Conservation (phyloP, 2,888 invertebrate genomes). For the Chloromyia formosa region DNA sequence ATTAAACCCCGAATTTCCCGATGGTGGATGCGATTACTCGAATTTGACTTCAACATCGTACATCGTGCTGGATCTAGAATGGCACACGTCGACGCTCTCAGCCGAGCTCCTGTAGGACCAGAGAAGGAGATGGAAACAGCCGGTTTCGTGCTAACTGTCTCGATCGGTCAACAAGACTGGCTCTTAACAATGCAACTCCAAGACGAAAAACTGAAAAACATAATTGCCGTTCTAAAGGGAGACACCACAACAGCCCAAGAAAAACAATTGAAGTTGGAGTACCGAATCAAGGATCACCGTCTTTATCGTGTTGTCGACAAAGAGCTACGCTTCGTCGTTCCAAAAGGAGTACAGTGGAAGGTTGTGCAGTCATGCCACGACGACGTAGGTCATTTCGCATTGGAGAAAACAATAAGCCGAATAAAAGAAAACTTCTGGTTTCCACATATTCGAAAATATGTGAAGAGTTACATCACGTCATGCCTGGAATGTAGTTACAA, state of each 20-base stretch:
- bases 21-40: background rate
- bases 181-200: constrained; percentile 49
- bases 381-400: constrained; percentile 51
- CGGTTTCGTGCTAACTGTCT: background rate
- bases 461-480: constrained; percentile 49
- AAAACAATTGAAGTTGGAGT: constrained; percentile 45
- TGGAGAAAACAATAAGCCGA: constrained; percentile 51
- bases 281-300: constrained; percentile 43
- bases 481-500: constrained; percentile 51
- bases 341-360: too few species aligned
- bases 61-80: too few species aligned
- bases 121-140: background rate
- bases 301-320: constrained; percentile 41
- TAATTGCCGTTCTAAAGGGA: constrained; percentile 44
- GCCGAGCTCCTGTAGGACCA: too few species aligned
- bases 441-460: constrained; percentile 44
- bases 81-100: too few species aligned
- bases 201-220: constrained; percentile 40
- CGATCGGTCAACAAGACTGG: constrained; percentile 48
- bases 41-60: too few species aligned
- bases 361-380: constrained; percentile 49
- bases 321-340: background rate
- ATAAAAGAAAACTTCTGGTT: constrained; percentile 51
- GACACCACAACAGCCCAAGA: constrained; percentile 39
- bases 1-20: background rate